Conservation (phyloP, 1,140 invertebrate genomes). For the Calephelis nemesis region DNA sequence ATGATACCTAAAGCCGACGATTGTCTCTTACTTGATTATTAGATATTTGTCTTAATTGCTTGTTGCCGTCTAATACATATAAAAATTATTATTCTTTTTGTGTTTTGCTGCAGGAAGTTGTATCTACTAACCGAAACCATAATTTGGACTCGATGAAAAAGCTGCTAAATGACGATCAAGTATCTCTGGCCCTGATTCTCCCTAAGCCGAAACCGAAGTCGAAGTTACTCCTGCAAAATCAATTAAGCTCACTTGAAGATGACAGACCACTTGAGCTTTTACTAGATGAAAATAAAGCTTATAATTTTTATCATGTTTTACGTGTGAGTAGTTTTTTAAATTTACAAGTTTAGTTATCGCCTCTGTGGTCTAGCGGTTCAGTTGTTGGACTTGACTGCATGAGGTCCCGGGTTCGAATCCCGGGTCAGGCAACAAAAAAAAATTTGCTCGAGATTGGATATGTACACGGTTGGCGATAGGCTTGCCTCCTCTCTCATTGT, state of each 20-base stretch:
- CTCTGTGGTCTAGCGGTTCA: no score
- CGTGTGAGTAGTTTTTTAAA: conserved; percentile 31
- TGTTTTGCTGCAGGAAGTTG: neutral
- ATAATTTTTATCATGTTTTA: conserved; percentile 29
- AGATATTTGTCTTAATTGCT: no score
- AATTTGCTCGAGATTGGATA: no score
- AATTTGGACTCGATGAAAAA: conserved; percentile 10
- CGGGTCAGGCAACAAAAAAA: no score
- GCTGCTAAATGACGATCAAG: neutral
- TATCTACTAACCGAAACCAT: neutral
- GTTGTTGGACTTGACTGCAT: no score
- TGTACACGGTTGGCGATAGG: no score
- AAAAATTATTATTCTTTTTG: neutral
- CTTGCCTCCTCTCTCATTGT: no score
- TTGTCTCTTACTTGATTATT: no score
- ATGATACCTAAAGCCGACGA: neutral
- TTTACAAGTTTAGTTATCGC: no score
- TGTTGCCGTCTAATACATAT: no score
- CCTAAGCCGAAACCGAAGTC: neutral
- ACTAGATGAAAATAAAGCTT: neutral
- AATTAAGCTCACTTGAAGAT: neutral
- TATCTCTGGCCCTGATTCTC: neutral
- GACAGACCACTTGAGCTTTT: neutral
- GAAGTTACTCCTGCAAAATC: neutral
- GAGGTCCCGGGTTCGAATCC: no score